phyloP scores from a whole-genome alignment of 2,888 invertebrate genomes.

The Zhengitettix transpicula region DNA sequence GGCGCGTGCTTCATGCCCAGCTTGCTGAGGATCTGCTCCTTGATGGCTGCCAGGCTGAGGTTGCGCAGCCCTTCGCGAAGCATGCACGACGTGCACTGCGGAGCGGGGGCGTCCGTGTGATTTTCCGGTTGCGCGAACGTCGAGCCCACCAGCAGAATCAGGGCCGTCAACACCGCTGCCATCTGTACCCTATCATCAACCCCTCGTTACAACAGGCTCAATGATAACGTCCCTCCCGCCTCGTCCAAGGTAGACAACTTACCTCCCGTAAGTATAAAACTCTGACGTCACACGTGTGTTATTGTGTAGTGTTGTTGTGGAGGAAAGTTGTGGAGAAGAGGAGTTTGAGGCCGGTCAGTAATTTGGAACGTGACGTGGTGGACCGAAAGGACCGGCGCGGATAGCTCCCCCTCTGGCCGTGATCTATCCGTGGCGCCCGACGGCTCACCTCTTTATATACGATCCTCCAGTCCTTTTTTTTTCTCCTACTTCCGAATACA shows the following conservation, averaged over 20 bases:
- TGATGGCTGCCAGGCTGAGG: constrained; percentile 38
- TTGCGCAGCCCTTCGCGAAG: constrained; percentile 37
- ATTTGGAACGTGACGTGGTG: background rate
- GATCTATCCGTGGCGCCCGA: background rate
- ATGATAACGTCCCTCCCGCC: background rate
- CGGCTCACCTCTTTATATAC: background rate
- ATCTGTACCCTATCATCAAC: background rate
- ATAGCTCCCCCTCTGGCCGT: background rate
- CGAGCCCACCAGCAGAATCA: background rate
- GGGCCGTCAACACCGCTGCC: background rate
- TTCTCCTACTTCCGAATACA: background rate
- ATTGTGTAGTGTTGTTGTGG: background rate
- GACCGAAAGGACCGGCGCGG: background rate
- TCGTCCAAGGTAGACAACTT: background rate
- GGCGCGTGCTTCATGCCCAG: constrained; percentile 41
- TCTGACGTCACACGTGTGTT: background rate
- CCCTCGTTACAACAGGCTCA: background rate
- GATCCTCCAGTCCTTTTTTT: background rate
- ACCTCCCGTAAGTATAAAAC: background rate
- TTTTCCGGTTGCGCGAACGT: background rate
- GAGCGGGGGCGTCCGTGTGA: background rate
- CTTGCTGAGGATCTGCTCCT: constrained; percentile 39
- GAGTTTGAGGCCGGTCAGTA: background rate
- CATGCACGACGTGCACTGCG: constrained; percentile 32
- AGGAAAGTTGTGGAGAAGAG: background rate